A percentile compares a stretch with the other conserved stretches of the same genome.
phyloP scores from a whole-genome alignment of 2,888 invertebrate genomes.

The Melipona bicolor region DNA sequence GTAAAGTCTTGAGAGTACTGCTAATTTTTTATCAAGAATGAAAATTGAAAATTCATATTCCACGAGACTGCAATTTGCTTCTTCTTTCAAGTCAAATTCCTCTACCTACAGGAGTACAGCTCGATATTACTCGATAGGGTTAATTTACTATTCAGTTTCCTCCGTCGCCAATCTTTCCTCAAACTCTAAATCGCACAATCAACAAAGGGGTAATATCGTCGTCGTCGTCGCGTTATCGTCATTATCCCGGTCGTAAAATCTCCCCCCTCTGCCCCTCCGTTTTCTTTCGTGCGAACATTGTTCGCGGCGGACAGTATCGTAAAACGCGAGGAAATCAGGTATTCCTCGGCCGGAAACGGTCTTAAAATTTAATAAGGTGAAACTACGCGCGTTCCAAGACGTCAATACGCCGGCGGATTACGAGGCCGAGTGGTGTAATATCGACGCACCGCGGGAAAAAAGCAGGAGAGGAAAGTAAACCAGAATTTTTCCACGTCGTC shows the following conservation, averaged over 20 bases:
- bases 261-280: not conserved
- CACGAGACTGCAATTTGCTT: too few relatives aligned
- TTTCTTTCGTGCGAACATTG: not conserved
- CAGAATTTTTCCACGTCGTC: constrained; percentile 45
- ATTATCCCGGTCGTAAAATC: not conserved
- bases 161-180: not conserved
- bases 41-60: too few relatives aligned
- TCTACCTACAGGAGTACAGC: too few relatives aligned
- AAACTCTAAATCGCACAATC: too few relatives aligned
- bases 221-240: not conserved
- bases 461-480: not conserved
- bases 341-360: constrained; percentile 17
- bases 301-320: constrained; percentile 14
- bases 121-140: too few relatives aligned
- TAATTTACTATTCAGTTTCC: not conserved
- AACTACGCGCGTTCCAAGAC: constrained; percentile 15
- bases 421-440: constrained; percentile 24
- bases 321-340: constrained; percentile 19
- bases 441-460: not conserved
- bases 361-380: constrained; percentile 44
- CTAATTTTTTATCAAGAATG: too few relatives aligned
- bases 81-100: too few relatives aligned
- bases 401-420: constrained; percentile 32
- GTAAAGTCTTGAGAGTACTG: too few relatives aligned
- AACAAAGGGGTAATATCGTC: not conserved